Percentiles rank a stretch among this genome's conserved stretches.
Evolutionary conservation across 1,140 invertebrate genomes (phyloP).

Genomic region (Nasonia longicornis): DNA sequence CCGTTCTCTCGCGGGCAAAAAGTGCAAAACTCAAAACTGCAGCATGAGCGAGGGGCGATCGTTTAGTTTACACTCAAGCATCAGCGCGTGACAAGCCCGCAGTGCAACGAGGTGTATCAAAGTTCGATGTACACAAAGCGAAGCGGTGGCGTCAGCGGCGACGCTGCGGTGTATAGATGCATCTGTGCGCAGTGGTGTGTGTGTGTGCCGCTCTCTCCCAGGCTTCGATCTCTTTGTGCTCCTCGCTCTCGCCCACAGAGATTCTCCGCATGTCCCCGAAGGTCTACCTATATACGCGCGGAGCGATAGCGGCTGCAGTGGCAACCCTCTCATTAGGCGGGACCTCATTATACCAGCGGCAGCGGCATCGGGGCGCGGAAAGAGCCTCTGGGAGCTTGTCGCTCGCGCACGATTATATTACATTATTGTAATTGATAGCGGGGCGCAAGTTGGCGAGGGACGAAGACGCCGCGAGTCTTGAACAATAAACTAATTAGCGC

Average conservation of each 20-base stretch:
- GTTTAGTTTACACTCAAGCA: neutral
- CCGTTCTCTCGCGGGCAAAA: neutral
- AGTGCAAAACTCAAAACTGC: neutral
- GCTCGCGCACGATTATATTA: constrained; percentile 57
- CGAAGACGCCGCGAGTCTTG: constrained; percentile 53
- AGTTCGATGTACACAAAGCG: neutral
- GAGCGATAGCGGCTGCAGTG: neutral
- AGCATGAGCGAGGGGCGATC: neutral
- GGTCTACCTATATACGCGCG: constrained; percentile 29
- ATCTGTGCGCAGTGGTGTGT: neutral
- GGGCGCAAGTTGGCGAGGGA: constrained; percentile 50
- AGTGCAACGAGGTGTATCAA: neutral
- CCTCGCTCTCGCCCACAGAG: neutral
- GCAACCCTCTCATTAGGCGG: constrained; percentile 56
- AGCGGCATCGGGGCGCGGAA: constrained; percentile 12
- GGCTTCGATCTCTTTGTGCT: constrained; percentile 1
- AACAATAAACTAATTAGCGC: constrained; percentile 61
- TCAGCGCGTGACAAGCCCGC: neutral
- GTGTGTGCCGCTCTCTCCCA: neutral
- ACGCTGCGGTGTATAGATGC: neutral
- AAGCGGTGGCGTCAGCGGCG: too few relatives aligned
- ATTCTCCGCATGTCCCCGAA: constrained; percentile 12
- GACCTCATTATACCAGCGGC: constrained; percentile 54
- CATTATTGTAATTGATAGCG: constrained; percentile 62
- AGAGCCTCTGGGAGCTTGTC: constrained; percentile 47